phyloP scores from a whole-genome alignment of 1,140 invertebrate genomes.

The Rhynchophorus ferrugineus region DNA sequence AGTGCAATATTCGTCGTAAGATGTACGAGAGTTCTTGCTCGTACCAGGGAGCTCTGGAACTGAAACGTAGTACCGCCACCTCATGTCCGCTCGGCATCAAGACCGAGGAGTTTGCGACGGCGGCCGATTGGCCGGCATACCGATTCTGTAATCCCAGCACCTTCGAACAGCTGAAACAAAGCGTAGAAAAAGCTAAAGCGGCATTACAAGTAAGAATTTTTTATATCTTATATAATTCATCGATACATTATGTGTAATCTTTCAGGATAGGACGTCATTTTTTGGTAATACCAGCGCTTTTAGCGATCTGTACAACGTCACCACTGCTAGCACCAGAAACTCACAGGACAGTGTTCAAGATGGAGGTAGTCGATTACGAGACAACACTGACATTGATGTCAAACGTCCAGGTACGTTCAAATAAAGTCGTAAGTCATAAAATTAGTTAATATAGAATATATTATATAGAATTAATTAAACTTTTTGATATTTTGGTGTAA shows the following conservation, averaged over 20 bases:
- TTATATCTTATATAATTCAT: slow-evolving; percentile 1
- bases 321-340: slow-evolving; percentile 34
- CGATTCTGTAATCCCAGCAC: slow-evolving; percentile 67
- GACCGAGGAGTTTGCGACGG: slow-evolving; percentile 53
- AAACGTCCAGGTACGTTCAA: slow-evolving; percentile 32
- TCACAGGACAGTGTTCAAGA: slow-evolving; percentile 31
- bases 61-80: slow-evolving; percentile 59
- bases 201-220: slow-evolving; percentile 51
- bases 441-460: too few relatives aligned
- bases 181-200: slow-evolving; percentile 81
- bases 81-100: slow-evolving; percentile 42
- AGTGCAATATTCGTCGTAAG: slow-evolving; percentile 36
- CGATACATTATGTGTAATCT: slow-evolving; percentile 4
- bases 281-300: slow-evolving; percentile 49
- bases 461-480: neutral
- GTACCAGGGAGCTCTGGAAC: slow-evolving; percentile 73
- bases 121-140: slow-evolving; percentile 62
- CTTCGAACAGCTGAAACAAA: slow-evolving; percentile 81
- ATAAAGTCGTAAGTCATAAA: too few relatives aligned
- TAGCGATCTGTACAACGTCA: slow-evolving; percentile 49
- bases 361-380: slow-evolving; percentile 27
- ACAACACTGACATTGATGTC: slow-evolving; percentile 29
- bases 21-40: slow-evolving; percentile 89
- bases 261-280: slow-evolving; percentile 38
- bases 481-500: neutral